A percentile compares a stretch with the other conserved stretches of the same genome.
Evolutionary conservation across 2,797 vertebrate genomes (phyloP).

Genomic region (Sebastolobus altivelis): DNA sequence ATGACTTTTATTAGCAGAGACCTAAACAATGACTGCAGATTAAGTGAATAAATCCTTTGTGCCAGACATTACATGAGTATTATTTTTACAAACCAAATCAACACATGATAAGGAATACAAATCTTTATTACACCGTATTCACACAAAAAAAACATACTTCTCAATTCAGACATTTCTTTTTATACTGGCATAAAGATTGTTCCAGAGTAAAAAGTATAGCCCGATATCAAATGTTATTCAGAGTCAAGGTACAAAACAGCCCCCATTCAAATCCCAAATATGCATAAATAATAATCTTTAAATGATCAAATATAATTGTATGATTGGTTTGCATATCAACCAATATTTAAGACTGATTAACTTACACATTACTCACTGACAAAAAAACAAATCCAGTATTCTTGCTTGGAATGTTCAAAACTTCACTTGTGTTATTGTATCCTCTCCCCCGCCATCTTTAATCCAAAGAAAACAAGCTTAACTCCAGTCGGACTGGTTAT

Average conservation of each 20-base stretch:
- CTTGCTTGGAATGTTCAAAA: conserved; percentile 80
- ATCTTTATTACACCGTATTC: conserved; percentile 74
- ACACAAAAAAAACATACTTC: conserved; percentile 47
- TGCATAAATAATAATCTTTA: conserved; percentile 74
- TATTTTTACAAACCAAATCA: not conserved
- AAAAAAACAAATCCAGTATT: conserved; percentile 74
- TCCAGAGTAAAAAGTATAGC: conserved; percentile 47
- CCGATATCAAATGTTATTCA: conserved; percentile 60
- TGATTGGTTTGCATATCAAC: conserved; percentile 61
- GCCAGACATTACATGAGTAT: not conserved
- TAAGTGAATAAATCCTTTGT: not conserved
- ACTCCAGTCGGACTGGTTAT: conserved; percentile 67
- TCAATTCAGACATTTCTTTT: conserved; percentile 24
- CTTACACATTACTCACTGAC: conserved; percentile 40
- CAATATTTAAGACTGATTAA: conserved; percentile 53
- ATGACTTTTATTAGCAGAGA: not conserved
- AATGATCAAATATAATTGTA: conserved; percentile 57
- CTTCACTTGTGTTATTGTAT: conserved; percentile 53
- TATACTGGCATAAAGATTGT: conserved; percentile 41
- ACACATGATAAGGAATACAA: conserved; percentile 55
- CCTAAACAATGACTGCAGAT: not conserved
- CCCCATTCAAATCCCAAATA: conserved; percentile 56
- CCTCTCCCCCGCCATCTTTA: conserved; percentile 25
- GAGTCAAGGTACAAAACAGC: conserved; percentile 61
- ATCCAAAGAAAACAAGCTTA: conserved; percentile 71